Base-by-base conservation (phyloP, 2,797 vertebrate species). In the Cyprinella venusta region DNA sequence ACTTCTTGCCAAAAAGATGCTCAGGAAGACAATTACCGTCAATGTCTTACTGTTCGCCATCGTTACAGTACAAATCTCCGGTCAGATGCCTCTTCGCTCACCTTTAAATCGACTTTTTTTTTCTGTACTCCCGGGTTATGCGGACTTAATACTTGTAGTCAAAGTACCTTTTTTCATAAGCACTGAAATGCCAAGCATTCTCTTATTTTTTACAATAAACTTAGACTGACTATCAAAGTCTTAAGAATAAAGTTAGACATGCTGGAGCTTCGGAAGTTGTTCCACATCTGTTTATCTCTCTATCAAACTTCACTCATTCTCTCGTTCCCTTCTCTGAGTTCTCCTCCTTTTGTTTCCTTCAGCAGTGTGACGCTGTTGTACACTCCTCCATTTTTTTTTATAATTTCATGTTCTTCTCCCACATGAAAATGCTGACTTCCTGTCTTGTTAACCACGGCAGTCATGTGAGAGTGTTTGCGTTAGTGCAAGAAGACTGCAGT, bases 1-100 rank as follows among this genome's bases (percentile, higher is more conserved):
- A 81, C 81, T 86, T 90, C 84, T 79, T 12, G 86, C 78, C 76
- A 82, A 80, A 61, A 86, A 81, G 3, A 84, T 70, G 19, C 85
- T 74, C 64, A 87, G 87, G 79, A 90, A 12, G 19, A 86, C 6
- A 1, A 90, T 5, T 0, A 48, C 24, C 1, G 64, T 83, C 74
- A 83, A 87, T 71, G 91, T 87, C 89, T 89, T 88, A 79, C 80
- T 82, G 13, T 59, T 76, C 65, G 78, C 40, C 81, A 77, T 77
- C 24, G 21, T 45, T 69, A 61, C 40, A 3, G 54, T 65, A 30
- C 24, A 6, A 79, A 76, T 16, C 26, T 42, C 19, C 1, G 61
- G 13, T 59, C 21, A 16, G 8, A 75, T 18, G 42, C n/a, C 10
- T 69, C 63, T 64, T 79, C 30, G 50, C 19, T 69, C 18, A 45